Base-by-base conservation (phyloP, 2,888 invertebrate genomes). In the Anoncus sp. region DNA sequence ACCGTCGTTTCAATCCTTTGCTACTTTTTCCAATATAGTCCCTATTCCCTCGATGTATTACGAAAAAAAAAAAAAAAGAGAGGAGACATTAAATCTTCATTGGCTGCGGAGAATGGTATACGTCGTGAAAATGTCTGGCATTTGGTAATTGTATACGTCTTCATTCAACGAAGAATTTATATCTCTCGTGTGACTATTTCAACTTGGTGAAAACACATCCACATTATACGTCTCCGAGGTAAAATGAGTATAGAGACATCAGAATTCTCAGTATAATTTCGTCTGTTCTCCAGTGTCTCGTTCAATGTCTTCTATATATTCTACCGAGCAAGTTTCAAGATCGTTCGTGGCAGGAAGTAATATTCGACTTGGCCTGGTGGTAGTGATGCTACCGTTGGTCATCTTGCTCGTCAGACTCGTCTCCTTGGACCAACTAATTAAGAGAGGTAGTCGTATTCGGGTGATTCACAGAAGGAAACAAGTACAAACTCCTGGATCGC, bases 391-490 rank as follows among this genome's bases (percentile, higher is more conserved):
- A 43, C 60, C 57, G 63, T 59, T 79, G 82, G 82, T 82, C 81
- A 82, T 81, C 82, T 75, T 77, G 55, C 71, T 72, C 75, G 31
- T 77, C 43, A 66, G 35, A 71, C 76, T 80, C 73, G 75, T 80
- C 80, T 74, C 51, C 63, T 70, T 62, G 45, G 75, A 63, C 71
- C 73, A 71, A 82, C 81, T 82, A 82, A 82, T 82, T 81, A 82
- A 82, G 80, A 80, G 55, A 62, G 65, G 70, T 74, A 66, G 71
- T 55, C 74, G 65, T 77, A 81, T 78, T 77, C 59, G 69, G 59
- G 69, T 45, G 71, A 78, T 81, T 78, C 70, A 59, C 59, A 14
- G 16, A 63, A 62, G 65, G 78, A 75, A 75, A 78, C 75, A 67
- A 78, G 75, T 67, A 45, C 57, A n/a, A 63, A 67, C 60, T 72